A percentile compares a stretch with the other conserved stretches of the same genome.
Conservation (phyloP, 2,797 vertebrate species). For the Rallus crepitans region DNA sequence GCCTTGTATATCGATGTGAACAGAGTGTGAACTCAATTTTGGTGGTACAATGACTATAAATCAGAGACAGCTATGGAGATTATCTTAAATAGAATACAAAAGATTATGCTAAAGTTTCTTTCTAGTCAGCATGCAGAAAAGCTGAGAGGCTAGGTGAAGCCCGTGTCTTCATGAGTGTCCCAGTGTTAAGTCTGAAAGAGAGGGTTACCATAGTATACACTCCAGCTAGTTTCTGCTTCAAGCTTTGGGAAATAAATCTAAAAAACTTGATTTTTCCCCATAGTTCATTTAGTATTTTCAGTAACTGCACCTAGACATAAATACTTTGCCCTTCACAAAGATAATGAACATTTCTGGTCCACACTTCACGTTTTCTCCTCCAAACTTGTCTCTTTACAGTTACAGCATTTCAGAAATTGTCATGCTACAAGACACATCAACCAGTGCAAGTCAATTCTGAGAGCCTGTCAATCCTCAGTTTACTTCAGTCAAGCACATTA, state of each 20-base stretch:
- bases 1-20: background rate
- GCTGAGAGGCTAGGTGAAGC: background rate
- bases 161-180: background rate
- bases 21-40: background rate
- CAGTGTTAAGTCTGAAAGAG: background rate
- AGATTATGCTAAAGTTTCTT: background rate
- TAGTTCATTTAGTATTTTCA: background rate
- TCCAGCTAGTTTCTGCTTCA: background rate
- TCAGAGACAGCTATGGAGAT: background rate
- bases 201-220: background rate
- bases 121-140: constrained; percentile 8
- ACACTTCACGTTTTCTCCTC: background rate
- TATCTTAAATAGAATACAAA: background rate
- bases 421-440: constrained; percentile 46
- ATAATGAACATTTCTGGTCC: background rate
- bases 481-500: constrained; percentile 21
- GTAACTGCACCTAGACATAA: background rate
- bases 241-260: background rate
- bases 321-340: background rate
- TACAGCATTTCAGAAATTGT: background rate
- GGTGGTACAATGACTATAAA: background rate
- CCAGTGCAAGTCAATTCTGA: constrained; percentile 13
- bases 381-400: background rate
- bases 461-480: constrained; percentile 1
- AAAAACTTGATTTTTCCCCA: background rate